Evolutionary conservation across 2,113 vertebrate species (phyloP), one percentile per base, ranked within the genome.

Genomic region (Notarius lentiginosus): DNA sequence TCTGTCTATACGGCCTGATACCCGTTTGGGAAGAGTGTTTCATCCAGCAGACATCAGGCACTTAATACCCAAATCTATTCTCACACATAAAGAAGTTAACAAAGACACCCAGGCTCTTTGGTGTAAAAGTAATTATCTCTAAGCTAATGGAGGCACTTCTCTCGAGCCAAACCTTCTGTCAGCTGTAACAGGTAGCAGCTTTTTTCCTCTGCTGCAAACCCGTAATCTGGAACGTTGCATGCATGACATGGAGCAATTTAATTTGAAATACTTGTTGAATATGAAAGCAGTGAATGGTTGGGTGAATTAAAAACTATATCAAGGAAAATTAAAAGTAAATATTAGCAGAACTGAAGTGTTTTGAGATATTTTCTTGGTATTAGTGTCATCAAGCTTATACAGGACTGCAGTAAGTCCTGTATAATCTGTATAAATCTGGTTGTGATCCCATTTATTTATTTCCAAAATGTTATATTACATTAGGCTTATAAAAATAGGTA

Each of bases 1-100:
- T 96, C 96, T 96, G 96, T 95, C 88, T 96, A 94, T 95, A 94
- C 94, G 95, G 94, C 94, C 92, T 94, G 93, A 95, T 96, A 96
- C 96, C 96, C 95, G 96, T 96, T 96, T 91, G 95, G 87, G 95
- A 92, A 95, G 94, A 95, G 95, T 94, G 82, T 95, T 94, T 96
- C 93, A 94, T 55, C 94, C 94, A 93, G 93, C 96, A 96, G 94
- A 96, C 95, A 95, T 95, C 89, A 94, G 94, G 93, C 93, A 94
- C 96, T 96, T 96, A 96, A 96, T 96, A 94, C 96, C 93, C 95
- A 96, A 96, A 96, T 96, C 96, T 97, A 95, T 96, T 96, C 95
- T 95, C 94, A 94, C 95, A 94, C 95, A 95, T 96, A 95, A 95
- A 96, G 95, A 93, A 79, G 89, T 89, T 93, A 95, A 97, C 96